phyloP scores from a whole-genome alignment of 1,140 invertebrate species.

The Sesamia nonagrioides region DNA sequence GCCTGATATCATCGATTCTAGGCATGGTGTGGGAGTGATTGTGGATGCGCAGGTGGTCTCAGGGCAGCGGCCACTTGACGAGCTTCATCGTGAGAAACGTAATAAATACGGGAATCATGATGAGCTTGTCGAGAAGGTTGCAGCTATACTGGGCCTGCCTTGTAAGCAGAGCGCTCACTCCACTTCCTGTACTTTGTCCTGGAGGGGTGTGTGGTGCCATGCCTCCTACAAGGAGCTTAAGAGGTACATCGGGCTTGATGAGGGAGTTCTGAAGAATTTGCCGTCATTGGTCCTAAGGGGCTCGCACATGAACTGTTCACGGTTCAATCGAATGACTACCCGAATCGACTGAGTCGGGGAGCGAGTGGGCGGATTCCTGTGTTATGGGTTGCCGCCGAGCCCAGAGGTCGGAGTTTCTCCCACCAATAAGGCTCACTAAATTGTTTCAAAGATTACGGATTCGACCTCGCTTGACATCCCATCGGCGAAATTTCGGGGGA shows the following conservation, averaged over 20 bases:
- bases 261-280: background rate
- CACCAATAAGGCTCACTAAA: background rate
- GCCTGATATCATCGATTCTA: background rate
- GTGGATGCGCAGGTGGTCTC: background rate
- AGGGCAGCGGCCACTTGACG: background rate
- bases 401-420: background rate
- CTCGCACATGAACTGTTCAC: background rate
- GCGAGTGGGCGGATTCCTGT: conserved; percentile 4
- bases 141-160: conserved; percentile 29
- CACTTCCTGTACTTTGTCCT: background rate
- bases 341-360: background rate
- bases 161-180: background rate
- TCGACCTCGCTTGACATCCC: background rate
- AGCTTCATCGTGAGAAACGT: conserved; percentile 20
- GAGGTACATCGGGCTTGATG: background rate
- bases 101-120: conserved; percentile 49
- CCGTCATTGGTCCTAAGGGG: background rate
- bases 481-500: background rate
- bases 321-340: background rate
- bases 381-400: background rate
- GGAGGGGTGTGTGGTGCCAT: background rate
- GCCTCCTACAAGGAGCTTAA: background rate
- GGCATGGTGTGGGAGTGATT: background rate
- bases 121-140: conserved; percentile 51
- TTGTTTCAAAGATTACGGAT: no score